A percentile compares a stretch with the other conserved stretches of the same genome.
phyloP scores from a whole-genome alignment of 1,140 invertebrate genomes.

The Sycophaga agraensis region DNA sequence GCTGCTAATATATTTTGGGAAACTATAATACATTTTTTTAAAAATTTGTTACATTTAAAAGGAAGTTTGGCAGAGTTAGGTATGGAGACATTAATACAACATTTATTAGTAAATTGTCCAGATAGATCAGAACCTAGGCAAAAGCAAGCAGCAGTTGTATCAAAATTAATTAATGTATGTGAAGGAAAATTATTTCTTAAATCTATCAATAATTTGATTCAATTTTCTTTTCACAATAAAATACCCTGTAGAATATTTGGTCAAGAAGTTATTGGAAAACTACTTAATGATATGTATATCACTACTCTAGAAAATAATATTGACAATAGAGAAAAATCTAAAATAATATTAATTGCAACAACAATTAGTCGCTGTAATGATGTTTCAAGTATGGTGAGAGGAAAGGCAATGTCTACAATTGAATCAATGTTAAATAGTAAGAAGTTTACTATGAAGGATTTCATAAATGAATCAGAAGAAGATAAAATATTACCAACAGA shows the following conservation, averaged over 20 bases:
- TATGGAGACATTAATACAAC: slow-evolving; percentile 60
- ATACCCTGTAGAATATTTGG: slow-evolving; percentile 59
- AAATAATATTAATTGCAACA: slow-evolving; percentile 56
- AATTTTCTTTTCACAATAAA: slow-evolving; percentile 58
- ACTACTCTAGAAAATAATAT: slow-evolving; percentile 22
- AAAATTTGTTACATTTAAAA: slow-evolving; percentile 50
- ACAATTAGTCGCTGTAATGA: slow-evolving; percentile 61
- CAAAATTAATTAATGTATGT: slow-evolving; percentile 56
- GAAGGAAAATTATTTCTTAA: slow-evolving; percentile 42
- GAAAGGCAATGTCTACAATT: slow-evolving; percentile 60
- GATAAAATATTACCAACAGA: slow-evolving; percentile 35
- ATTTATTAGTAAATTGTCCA: slow-evolving; percentile 61
- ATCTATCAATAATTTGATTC: slow-evolving; percentile 58
- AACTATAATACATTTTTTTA: slow-evolving; percentile 58
- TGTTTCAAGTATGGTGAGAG: slow-evolving; percentile 60
- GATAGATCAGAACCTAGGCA: slow-evolving; percentile 62
- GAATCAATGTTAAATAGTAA: slow-evolving; percentile 46
- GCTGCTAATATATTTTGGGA: slow-evolving; percentile 53
- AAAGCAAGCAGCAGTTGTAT: slow-evolving; percentile 58
- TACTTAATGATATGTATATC: slow-evolving; percentile 46
- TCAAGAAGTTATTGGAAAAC: slow-evolving; percentile 60
- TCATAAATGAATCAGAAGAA: slow-evolving; percentile 49
- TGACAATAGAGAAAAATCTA: slow-evolving; percentile 35
- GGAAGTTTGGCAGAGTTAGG: slow-evolving; percentile 47
- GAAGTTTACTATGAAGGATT: slow-evolving; percentile 48